Conservation (phyloP, 2,113 vertebrate species). For the Colistium nudipinnis region DNA sequence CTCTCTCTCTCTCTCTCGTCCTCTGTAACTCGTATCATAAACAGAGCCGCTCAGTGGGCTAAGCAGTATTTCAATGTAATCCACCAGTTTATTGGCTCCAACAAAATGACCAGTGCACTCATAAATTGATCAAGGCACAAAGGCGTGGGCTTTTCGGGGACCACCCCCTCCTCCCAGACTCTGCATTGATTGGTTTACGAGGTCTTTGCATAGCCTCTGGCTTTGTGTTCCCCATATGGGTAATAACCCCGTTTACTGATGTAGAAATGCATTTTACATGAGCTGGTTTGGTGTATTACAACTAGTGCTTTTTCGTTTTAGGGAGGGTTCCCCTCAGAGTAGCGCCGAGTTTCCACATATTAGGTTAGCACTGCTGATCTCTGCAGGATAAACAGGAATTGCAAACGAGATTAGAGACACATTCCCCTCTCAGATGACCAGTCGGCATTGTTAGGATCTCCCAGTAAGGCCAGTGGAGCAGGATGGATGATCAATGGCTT, state of each 20-base stretch:
- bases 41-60: conserved; percentile 63
- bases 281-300: conserved; percentile 62
- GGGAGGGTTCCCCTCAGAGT: conserved; percentile 52
- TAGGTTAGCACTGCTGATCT: conserved; percentile 80
- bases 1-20: conserved; percentile 7
- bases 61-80: conserved; percentile 75
- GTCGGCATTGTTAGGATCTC: conserved; percentile 75
- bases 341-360: conserved; percentile 70
- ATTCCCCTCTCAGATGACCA: conserved; percentile 78
- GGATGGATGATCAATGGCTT: conserved; percentile 77
- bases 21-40: conserved; percentile 60
- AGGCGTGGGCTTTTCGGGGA: conserved; percentile 70
- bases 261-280: conserved; percentile 78
- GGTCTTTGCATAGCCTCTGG: conserved; percentile 61
- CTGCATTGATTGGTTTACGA: conserved; percentile 75
- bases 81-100: conserved; percentile 75
- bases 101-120: conserved; percentile 76
- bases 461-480: conserved; percentile 64
- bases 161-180: conserved; percentile 59
- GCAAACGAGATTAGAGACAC: conserved; percentile 79
- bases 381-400: conserved; percentile 80
- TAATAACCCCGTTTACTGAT: conserved; percentile 74
- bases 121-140: conserved; percentile 80
- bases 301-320: conserved; percentile 38
- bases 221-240: conserved; percentile 67